phyloP scores from a whole-genome alignment of 2,797 vertebrate species.

The Acanthurus tractus region DNA sequence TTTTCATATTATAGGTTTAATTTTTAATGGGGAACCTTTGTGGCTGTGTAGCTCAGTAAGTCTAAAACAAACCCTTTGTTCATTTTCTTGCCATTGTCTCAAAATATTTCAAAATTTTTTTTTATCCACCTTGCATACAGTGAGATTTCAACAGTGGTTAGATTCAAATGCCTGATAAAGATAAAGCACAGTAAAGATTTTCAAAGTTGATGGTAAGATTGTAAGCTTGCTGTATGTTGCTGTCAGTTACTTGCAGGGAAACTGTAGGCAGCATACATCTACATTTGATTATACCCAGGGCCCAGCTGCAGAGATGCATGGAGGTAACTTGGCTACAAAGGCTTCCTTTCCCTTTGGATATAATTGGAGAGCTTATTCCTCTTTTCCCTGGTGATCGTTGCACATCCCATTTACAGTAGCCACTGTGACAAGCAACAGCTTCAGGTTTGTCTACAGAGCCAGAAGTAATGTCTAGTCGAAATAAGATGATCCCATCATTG shows the following conservation, averaged over 20 bases:
- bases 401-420: slow-evolving; percentile 15
- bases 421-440: slow-evolving; percentile 15
- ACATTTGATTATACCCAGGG: slow-evolving; percentile 52
- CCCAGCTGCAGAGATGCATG: slow-evolving; percentile 33
- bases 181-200: not conserved
- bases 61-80: slow-evolving; percentile 2
- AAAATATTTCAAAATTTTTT: slow-evolving; percentile 23
- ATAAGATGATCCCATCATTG: too few relatives aligned
- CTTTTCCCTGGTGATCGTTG: slow-evolving; percentile 16
- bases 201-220: not conserved
- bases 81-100: slow-evolving; percentile 6
- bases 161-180: slow-evolving; percentile 9
- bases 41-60: not conserved
- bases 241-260: slow-evolving; percentile 17
- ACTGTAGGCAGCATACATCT: slow-evolving; percentile 40
- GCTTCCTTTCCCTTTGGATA: slow-evolving; percentile 27
- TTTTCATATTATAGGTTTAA: slow-evolving; percentile 12
- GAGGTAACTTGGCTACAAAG: slow-evolving; percentile 37
- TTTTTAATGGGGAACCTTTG: not conserved
- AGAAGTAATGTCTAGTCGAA: too few relatives aligned
- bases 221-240: not conserved
- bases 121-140: slow-evolving; percentile 6
- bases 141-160: not conserved
- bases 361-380: slow-evolving; percentile 46
- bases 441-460: too few relatives aligned